These are phyloP conservation scores for Altica lythri DNA, from an alignment of 2,888 invertebrate species.

Conservation along the genomic window DNA sequence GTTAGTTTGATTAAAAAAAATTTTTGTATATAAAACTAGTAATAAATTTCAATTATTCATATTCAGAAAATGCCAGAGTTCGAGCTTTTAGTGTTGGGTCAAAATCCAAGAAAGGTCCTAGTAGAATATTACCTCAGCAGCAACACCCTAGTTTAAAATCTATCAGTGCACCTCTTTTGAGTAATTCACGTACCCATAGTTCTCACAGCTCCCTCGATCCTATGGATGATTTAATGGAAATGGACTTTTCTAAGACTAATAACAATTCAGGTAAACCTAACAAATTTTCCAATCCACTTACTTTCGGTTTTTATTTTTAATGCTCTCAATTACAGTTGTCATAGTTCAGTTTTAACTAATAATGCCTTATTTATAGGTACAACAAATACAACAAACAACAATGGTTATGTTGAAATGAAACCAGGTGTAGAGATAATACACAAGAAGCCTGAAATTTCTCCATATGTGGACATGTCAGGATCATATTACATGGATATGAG, in stretches of 20 bases:
- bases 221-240: conserved; percentile 83
- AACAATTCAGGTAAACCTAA: conserved; percentile 64
- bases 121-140: conserved; percentile 43
- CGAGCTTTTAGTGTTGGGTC: conserved; percentile 81
- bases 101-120: conserved; percentile 60
- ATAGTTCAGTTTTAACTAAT: no score
- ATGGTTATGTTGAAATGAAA: conserved; percentile 58
- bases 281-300: no score
- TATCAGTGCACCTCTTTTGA: conserved; percentile 67
- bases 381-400: conserved; percentile 31
- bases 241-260: conserved; percentile 65
- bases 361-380: neutral
- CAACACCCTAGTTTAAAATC: conserved; percentile 61
- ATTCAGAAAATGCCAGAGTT: conserved; percentile 62
- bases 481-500: conserved; percentile 42
- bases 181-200: conserved; percentile 56
- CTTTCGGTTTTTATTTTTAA: no score
- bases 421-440: conserved; percentile 48
- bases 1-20: conserved; percentile 40
- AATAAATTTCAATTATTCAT: neutral
- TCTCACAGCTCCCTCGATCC: conserved; percentile 62
- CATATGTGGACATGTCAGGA: conserved; percentile 60
- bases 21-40: neutral
- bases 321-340: no score
- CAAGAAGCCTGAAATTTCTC: conserved; percentile 44